Evolutionary conservation across 2,113 vertebrate species (phyloP).

Genomic region (Aegotheles bennettii): DNA sequence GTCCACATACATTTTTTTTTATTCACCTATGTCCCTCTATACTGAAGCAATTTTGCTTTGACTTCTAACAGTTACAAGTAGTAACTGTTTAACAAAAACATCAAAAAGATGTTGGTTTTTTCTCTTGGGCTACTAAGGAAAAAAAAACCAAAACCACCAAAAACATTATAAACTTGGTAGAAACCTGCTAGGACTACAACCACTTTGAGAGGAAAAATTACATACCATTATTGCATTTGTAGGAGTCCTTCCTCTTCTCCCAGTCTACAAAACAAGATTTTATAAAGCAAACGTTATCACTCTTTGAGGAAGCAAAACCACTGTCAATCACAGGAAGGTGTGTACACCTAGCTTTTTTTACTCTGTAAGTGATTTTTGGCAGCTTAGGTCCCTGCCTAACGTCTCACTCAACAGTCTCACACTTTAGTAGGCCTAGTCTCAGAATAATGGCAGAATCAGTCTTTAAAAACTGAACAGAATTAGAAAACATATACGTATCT

Average conservation of each 20-base stretch:
- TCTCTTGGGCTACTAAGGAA: not conserved
- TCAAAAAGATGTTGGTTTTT: not conserved
- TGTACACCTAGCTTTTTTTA: not conserved
- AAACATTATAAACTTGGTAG: not conserved
- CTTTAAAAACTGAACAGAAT: not conserved
- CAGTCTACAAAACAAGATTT: conserved; percentile 71
- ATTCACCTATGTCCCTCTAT: not conserved
- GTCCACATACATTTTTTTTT: not conserved
- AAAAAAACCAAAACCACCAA: not conserved
- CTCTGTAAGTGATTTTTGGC: not conserved
- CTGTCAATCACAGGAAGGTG: conserved; percentile 65
- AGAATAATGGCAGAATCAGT: not conserved
- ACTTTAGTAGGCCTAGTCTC: not conserved
- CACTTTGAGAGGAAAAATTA: conserved; percentile 36
- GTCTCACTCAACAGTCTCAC: not conserved
- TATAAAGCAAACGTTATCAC: conserved; percentile 50
- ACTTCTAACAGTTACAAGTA: not conserved
- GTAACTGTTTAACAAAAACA: not conserved
- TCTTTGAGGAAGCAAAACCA: conserved; percentile 48
- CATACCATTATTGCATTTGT: conserved; percentile 61
- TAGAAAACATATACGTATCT: not conserved
- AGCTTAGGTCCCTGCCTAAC: not conserved
- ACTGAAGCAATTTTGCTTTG: not conserved
- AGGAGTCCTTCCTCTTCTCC: conserved; percentile 60
- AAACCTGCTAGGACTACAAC: not conserved